Conservation (phyloP, 1,140 invertebrate species). For the Propsilocerus akamusi region DNA sequence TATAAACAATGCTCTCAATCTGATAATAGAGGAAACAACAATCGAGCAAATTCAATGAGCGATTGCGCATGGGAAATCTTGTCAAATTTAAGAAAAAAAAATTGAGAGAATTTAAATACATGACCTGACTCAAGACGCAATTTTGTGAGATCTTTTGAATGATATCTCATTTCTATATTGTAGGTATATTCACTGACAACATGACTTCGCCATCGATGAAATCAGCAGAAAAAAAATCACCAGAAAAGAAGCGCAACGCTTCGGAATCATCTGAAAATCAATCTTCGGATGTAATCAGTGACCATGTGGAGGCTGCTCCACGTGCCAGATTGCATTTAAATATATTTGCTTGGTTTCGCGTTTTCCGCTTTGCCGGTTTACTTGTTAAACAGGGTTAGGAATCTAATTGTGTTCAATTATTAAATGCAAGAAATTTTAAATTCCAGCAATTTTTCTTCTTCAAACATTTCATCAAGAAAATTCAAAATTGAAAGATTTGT, state of each 20-base stretch:
- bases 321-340: background rate
- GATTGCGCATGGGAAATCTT: background rate
- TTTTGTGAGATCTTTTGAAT: background rate
- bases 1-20: background rate
- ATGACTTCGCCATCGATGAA: constrained; percentile 3
- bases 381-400: background rate
- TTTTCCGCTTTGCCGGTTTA: background rate
- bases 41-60: too few species aligned
- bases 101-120: background rate
- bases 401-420: too few species aligned
- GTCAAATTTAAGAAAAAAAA: background rate
- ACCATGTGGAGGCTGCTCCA: background rate
- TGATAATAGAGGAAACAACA: background rate
- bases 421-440: too few species aligned
- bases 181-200: background rate
- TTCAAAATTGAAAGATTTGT: too few species aligned
- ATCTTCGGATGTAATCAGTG: background rate
- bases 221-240: background rate
- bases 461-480: too few species aligned
- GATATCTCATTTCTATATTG: background rate
- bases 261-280: background rate
- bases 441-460: too few species aligned
- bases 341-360: background rate
- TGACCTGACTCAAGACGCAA: background rate
- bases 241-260: background rate